A percentile compares a stretch with the other conserved stretches of the same genome.
Evolutionary conservation across 2,797 vertebrate genomes (phyloP).

Genomic region (Gallinago nigripennis): DNA sequence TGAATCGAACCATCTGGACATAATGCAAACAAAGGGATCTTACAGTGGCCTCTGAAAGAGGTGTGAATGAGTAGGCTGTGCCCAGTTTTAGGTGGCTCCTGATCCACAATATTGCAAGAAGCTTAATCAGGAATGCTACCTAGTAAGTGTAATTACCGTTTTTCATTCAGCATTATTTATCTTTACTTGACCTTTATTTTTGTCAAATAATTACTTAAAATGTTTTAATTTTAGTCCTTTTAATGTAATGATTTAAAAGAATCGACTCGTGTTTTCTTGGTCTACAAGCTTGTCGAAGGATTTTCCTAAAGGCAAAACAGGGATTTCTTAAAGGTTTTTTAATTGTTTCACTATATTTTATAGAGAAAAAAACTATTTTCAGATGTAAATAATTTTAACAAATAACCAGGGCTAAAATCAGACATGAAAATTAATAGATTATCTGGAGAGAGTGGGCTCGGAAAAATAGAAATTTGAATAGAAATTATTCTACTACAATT

Average conservation of each 20-base stretch:
- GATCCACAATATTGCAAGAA: neutral
- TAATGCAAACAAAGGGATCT: neutral
- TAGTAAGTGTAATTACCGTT: neutral
- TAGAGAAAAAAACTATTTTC: neutral
- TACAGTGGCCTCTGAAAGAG: neutral
- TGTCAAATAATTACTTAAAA: neutral
- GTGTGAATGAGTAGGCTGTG: neutral
- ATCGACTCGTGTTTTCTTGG: neutral
- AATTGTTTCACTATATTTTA: slow-evolving; percentile 12
- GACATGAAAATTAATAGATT: neutral
- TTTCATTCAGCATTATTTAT: neutral
- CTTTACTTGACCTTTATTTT: neutral
- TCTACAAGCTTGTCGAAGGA: neutral
- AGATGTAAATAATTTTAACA: neutral
- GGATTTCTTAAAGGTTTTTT: slow-evolving; percentile 5
- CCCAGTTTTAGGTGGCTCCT: neutral
- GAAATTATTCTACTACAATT: neutral
- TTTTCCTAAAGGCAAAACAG: neutral
- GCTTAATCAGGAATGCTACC: neutral
- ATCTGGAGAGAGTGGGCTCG: neutral
- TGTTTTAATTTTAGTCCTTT: neutral
- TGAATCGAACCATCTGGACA: neutral
- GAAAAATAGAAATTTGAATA: neutral
- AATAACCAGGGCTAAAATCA: neutral
- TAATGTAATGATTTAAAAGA: neutral